Conservation (phyloP, 1,140 invertebrate species). For the Octopus bimaculoides region DNA sequence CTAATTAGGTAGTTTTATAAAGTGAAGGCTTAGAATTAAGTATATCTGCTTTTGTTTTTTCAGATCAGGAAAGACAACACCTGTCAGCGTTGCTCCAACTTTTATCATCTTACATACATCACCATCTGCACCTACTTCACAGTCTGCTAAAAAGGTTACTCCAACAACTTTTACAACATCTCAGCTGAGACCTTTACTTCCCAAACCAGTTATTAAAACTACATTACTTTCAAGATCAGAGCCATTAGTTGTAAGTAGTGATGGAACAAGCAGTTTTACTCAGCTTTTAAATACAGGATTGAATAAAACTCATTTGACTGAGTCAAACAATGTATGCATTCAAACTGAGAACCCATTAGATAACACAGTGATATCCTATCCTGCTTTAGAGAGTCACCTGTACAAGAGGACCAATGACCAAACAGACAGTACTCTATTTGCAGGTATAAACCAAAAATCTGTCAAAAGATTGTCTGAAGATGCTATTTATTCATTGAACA, state of each 20-base stretch:
- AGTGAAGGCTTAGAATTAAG: too few species aligned
- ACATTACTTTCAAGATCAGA: background rate
- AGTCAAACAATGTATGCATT: too few species aligned
- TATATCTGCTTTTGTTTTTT: background rate
- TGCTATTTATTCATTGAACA: background rate
- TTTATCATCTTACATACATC: background rate
- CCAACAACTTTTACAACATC: background rate
- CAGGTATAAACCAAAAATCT: background rate
- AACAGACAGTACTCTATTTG: background rate
- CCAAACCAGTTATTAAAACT: background rate
- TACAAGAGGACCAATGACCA: background rate
- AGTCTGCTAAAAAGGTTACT: background rate
- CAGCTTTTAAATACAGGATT: too few species aligned
- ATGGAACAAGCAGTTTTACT: too few species aligned
- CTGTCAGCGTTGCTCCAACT: background rate
- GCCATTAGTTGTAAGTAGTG: too few species aligned
- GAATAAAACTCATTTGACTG: too few species aligned
- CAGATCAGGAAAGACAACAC: background rate
- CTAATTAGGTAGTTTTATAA: too few species aligned
- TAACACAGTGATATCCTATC: too few species aligned
- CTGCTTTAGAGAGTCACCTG: too few species aligned
- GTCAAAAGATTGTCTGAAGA: background rate
- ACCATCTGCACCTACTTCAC: background rate
- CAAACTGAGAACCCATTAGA: too few species aligned
- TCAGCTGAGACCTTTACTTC: background rate